These are phyloP conservation scores for Zaprionus lachaisei DNA, from an alignment of 1,140 invertebrate species.

Conservation along the genomic window DNA sequence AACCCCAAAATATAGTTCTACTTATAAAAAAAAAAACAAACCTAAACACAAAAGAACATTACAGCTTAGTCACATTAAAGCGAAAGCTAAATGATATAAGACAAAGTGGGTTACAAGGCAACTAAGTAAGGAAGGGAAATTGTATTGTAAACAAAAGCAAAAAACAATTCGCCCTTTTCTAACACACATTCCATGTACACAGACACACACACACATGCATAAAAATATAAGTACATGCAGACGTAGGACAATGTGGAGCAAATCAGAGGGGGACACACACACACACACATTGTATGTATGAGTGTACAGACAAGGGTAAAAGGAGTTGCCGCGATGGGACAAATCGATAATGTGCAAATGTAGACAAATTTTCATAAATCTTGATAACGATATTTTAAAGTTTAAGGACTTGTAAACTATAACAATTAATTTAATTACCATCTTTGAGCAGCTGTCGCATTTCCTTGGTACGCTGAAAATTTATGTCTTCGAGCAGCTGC, in stretches of 20 bases:
- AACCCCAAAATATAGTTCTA: too few relatives aligned
- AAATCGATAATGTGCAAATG: slow-evolving; percentile 80
- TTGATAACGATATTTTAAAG: neutral
- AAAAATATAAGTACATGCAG: neutral
- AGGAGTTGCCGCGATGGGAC: slow-evolving; percentile 59
- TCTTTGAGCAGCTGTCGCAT: slow-evolving; percentile 94
- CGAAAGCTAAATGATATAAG: neutral
- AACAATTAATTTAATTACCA: slow-evolving; percentile 86
- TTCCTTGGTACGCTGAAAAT: slow-evolving; percentile 95
- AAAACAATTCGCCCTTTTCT: neutral
- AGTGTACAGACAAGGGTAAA: slow-evolving; percentile 20
- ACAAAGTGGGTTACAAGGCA: neutral
- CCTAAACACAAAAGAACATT: too few relatives aligned
- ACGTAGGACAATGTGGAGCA: slow-evolving; percentile 43
- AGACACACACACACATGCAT: slow-evolving; percentile 4
- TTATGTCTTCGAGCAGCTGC: slow-evolving; percentile 94
- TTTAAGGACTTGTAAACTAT: neutral
- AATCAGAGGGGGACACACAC: slow-evolving; percentile 9
- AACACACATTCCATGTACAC: neutral
- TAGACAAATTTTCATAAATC: slow-evolving; percentile 69
- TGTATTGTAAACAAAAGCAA: slow-evolving; percentile 13
- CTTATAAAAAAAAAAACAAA: too few relatives aligned
- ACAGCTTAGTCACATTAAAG: neutral
- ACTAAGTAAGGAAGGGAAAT: neutral
- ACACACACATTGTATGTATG: slow-evolving; percentile 10